These are phyloP conservation scores for Ramphastos sulfuratus DNA, from an alignment of 2,113 vertebrate species.

Conservation along the genomic window DNA sequence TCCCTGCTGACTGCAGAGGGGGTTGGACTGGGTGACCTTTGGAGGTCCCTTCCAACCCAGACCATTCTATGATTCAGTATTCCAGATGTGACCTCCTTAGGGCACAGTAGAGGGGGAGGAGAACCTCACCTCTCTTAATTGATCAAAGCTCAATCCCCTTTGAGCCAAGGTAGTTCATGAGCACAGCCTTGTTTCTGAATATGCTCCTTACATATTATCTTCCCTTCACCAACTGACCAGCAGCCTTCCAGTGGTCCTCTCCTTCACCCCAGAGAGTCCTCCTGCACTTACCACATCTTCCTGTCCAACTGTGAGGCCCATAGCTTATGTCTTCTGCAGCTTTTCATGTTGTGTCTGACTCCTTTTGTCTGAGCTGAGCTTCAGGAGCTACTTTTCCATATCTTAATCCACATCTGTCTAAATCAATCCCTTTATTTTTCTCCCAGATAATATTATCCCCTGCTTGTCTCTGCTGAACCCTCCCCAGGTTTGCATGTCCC, in stretches of 20 bases:
- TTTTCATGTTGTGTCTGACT: not conserved
- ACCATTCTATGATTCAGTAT: no score
- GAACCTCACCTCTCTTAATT: not conserved
- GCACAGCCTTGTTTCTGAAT: not conserved
- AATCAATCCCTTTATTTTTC: not conserved
- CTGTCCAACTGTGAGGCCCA: not conserved
- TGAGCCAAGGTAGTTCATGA: not conserved
- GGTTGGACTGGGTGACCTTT: no score
- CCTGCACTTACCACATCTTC: fast-evolving
- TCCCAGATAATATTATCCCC: not conserved
- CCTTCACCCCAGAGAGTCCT: fast-evolving
- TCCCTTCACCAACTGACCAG: not conserved
- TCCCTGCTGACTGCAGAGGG: no score
- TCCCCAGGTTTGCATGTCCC: not conserved
- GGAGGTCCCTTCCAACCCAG: no score
- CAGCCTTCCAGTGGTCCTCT: not conserved
- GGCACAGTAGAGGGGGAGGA: no score
- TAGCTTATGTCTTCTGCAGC: not conserved
- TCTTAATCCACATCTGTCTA: not conserved
- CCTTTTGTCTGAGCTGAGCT: not conserved
- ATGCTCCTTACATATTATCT: not conserved
- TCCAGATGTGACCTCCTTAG: no score
- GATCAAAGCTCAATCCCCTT: fast-evolving
- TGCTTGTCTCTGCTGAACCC: not conserved
- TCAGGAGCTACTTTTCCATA: not conserved